Evolutionary conservation across 2,888 invertebrate species (phyloP).

Genomic region (Drosophila anomelani): DNA sequence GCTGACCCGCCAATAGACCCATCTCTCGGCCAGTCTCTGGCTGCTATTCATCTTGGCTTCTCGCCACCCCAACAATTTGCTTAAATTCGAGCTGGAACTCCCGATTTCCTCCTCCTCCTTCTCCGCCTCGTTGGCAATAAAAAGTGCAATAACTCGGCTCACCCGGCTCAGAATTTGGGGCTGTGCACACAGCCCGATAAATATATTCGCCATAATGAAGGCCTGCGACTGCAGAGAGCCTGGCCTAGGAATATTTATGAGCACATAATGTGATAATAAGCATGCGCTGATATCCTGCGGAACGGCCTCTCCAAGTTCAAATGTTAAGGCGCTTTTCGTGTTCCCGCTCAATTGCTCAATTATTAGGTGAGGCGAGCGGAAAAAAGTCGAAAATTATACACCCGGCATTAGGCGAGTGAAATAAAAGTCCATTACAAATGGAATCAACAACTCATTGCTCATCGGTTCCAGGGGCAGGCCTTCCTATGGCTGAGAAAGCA

Average conservation of each 20-base stretch:
- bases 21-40: slow-evolving; percentile 9
- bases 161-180: slow-evolving; percentile 38
- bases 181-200: slow-evolving; percentile 37
- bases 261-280: slow-evolving; percentile 77
- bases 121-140: slow-evolving; percentile 34
- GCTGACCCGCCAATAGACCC: slow-evolving; percentile 15
- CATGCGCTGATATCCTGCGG: slow-evolving; percentile 80
- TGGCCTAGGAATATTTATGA: slow-evolving; percentile 76
- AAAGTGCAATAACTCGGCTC: slow-evolving; percentile 46
- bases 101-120: slow-evolving; percentile 39
- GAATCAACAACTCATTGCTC: slow-evolving; percentile 81
- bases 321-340: slow-evolving; percentile 81
- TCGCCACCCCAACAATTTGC: slow-evolving; percentile 51
- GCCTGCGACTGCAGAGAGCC: slow-evolving; percentile 50
- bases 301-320: slow-evolving; percentile 72
- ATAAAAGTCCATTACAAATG: slow-evolving; percentile 80
- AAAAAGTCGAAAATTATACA: slow-evolving; percentile 65
- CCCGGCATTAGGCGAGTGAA: slow-evolving; percentile 75
- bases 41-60: slow-evolving; percentile 32
- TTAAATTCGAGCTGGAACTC: slow-evolving; percentile 58
- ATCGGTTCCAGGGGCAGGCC: slow-evolving; percentile 54
- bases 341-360: slow-evolving; percentile 79
- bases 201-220: slow-evolving; percentile 62
- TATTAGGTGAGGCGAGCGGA: slow-evolving; percentile 58
- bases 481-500: not conserved